These are phyloP conservation scores for Parnassius apollo DNA, from an alignment of 2,888 invertebrate species.

Conservation along the genomic window DNA sequence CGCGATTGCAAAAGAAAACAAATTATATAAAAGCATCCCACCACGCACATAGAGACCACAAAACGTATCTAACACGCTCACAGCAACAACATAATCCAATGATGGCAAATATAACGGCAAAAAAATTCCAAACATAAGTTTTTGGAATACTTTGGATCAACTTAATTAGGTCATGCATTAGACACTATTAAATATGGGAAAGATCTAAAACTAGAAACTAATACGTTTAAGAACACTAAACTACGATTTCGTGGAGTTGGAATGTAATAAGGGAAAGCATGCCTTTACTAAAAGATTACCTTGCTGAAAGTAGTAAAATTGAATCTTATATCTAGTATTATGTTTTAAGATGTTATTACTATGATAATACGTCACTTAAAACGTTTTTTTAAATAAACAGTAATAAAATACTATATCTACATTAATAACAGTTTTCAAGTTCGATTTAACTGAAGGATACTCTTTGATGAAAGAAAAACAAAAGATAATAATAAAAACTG, in stretches of 20 bases:
- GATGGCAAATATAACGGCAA: conserved; percentile 50
- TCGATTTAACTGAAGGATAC: too few relatives aligned
- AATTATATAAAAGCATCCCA: conserved; percentile 43
- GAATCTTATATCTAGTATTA: too few relatives aligned
- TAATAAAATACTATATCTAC: too few relatives aligned
- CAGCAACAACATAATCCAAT: conserved; percentile 59
- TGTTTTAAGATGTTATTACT: too few relatives aligned
- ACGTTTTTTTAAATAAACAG: too few relatives aligned
- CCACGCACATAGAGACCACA: conserved; percentile 54
- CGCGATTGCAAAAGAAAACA: conserved; percentile 72
- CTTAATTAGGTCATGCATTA: conserved; percentile 11
- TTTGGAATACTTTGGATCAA: conserved; percentile 35
- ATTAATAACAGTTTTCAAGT: too few relatives aligned
- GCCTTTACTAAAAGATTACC: too few relatives aligned
- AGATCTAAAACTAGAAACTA: neutral
- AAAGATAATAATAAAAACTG: neutral
- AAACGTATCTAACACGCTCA: conserved; percentile 43
- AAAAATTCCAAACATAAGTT: conserved; percentile 52
- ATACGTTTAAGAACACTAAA: too few relatives aligned
- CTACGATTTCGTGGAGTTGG: neutral
- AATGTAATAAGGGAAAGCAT: neutral
- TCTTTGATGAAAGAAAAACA: too few relatives aligned
- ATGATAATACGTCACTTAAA: too few relatives aligned
- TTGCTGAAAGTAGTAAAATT: too few relatives aligned
- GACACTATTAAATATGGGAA: conserved; percentile 1